phyloP scores from a whole-genome alignment of 2,888 invertebrate species.

The Leucophora obtusa region DNA sequence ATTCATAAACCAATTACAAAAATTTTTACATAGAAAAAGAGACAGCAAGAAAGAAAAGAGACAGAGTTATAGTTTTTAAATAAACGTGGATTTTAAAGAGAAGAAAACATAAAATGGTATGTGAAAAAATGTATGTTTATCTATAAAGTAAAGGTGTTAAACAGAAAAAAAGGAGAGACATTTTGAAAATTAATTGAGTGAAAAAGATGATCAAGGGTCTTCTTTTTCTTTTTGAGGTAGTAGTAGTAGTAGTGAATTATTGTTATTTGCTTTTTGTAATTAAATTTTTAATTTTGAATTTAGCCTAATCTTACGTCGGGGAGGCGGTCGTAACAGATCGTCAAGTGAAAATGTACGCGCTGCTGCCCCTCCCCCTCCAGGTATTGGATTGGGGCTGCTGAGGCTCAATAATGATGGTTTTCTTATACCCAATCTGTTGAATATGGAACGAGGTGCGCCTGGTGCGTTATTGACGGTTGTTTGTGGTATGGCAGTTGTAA shows the following conservation, averaged over 20 bases:
- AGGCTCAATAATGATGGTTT: slow-evolving; percentile 92
- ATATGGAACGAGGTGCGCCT: slow-evolving; percentile 84
- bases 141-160: neutral
- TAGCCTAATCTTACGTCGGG: slow-evolving; percentile 85
- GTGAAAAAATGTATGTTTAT: neutral
- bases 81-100: slow-evolving; percentile 15
- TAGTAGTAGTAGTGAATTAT: slow-evolving; percentile 20
- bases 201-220: neutral
- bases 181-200: slow-evolving; percentile 5
- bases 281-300: slow-evolving; percentile 68
- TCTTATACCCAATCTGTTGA: slow-evolving; percentile 91
- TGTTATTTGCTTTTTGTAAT: slow-evolving; percentile 43
- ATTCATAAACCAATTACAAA: slow-evolving; percentile 48
- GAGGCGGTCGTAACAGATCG: slow-evolving; percentile 91
- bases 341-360: slow-evolving; percentile 92
- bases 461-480: slow-evolving; percentile 79
- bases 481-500: slow-evolving; percentile 79
- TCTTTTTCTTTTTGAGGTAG: slow-evolving; percentile 18
- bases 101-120: neutral
- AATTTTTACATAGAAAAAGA: slow-evolving; percentile 41
- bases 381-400: slow-evolving; percentile 82
- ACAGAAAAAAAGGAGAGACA: slow-evolving; percentile 3
- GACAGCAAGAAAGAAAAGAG: slow-evolving; percentile 41
- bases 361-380: slow-evolving; percentile 81
- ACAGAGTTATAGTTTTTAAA: slow-evolving; percentile 17